Evolutionary conservation across 2,888 invertebrate species (phyloP), one percentile per base, ranked within the genome.

Genomic region (Agrotis segetum): DNA sequence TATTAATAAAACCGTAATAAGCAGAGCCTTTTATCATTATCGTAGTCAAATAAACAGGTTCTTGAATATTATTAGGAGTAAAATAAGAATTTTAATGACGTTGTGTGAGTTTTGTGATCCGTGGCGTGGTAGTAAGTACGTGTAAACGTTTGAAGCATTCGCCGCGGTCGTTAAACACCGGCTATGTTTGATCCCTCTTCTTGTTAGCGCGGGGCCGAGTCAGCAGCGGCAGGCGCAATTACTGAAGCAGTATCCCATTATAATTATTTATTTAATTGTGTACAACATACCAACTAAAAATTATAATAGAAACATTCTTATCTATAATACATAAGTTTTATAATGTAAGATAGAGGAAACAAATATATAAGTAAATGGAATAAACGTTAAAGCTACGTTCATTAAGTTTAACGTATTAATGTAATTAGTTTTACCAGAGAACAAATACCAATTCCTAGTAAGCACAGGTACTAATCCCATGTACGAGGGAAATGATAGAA

Each of bases 121-220:
- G 14, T 24, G 44, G 40, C 62, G 49, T 67, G 52, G 71, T 63
- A 67, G 60, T 83, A 65, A 67, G 67, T 71, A 69, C 67, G 70
- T 66, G 69, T 40, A 60, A 73, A 82, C 52, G 67, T 69, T 71
- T 68, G 72, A 81, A 66, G 49, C 69, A 56, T 66, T 79, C 60
- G 67, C 49, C 47, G 66, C 70, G 68, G 72, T 75, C 65, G 75
- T 76, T 76, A 73, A 68, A 58, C 69, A 64, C 55, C 49, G 63
- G 65, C 60, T 76, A 52, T 72, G 66, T 72, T 72, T 77, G 65
- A 81, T 81, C 72, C 62, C 52, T 58, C 44, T 55, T 60, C 62
- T 66, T 76, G 66, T 81, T 67, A 66, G 68, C 58, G 55, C 58
- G 59, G 34, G n/a, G 50, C 17, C 0, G 24, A 67, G 17, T 56